Base-by-base conservation (phyloP, 1,140 invertebrate species). In the Drosophila pruinosa region DNA sequence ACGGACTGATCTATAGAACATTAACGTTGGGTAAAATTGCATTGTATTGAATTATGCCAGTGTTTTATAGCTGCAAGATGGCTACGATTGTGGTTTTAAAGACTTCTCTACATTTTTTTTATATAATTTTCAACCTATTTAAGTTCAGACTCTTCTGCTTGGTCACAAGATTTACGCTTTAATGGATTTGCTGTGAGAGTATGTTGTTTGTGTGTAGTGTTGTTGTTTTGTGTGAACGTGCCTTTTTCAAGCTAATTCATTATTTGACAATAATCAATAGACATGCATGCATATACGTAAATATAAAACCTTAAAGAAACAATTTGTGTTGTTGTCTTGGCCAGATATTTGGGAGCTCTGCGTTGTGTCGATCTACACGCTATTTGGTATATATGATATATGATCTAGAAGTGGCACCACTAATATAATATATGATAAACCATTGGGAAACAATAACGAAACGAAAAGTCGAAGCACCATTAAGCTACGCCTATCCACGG, bases 111-210 rank as follows among this genome's bases (percentile, higher is more conserved):
- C 28, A 64, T 48, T 71, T 80, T 47, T 41, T 70, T n/a, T n/a
- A n/a, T 70, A 56, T 56, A 54, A 39, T 61, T 76, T 69, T 88
- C 78, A 86, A 81, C 78, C 78, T 88, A 86, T 65, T 78, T 74
- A 85, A 70, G 73, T 85, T 86, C 82, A 86, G 82, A 86, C 82
- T 86, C 82, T 72, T 75, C 78, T 88, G 82, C 71, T 88, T 86
- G 82, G 82, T 86, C 82, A 88, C 82, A 88, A 82, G 70, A 75
- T 69, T 81, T 67, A 70, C 52, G 26, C 59, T 54, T 56, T 24
- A 52, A 45, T 71, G 52, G 24, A 19, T 17, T 15, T 52, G 36
- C 8, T 48, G 8, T 63, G 24, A 41, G 26, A 58, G 34, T 50
- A 39, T 74, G 43, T 41, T 59, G 43, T 28, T 0, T 15, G 12